Percentiles rank a stretch among this genome's conserved stretches.
These are phyloP conservation scores for Corapipo altera DNA, from an alignment of 2,113 vertebrate genomes.

Conservation along the genomic window DNA sequence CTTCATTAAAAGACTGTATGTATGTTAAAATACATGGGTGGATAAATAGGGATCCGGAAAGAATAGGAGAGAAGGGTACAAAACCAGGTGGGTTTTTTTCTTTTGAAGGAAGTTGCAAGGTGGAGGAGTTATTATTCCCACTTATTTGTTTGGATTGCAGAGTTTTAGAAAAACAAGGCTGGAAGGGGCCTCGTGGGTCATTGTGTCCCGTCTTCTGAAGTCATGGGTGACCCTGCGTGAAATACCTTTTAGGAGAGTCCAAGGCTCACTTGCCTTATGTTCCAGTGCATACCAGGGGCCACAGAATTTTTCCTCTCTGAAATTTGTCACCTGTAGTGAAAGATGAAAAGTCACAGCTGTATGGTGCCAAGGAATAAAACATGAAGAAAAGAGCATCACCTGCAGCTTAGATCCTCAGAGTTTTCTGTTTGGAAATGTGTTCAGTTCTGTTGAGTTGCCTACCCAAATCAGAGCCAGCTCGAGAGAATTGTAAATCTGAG, in stretches of 20 bases:
- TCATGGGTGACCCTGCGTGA: accelerated
- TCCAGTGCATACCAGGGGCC: neutral
- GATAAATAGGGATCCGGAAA: neutral
- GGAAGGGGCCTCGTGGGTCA: neutral
- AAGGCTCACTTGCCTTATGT: neutral
- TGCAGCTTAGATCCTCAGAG: neutral
- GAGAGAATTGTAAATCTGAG: neutral
- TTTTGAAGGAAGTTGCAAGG: neutral
- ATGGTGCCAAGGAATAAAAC: neutral
- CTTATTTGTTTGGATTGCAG: neutral
- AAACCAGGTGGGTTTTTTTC: neutral
- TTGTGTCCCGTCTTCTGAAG: neutral
- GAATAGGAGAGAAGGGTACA: neutral
- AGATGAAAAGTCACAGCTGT: neutral
- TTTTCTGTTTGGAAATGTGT: neutral
- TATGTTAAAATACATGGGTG: neutral
- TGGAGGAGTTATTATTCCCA: neutral
- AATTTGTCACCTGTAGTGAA: neutral
- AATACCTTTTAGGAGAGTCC: neutral
- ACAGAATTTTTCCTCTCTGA: neutral
- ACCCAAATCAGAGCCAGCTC: neutral
- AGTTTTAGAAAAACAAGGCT: neutral
- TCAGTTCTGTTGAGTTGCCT: neutral
- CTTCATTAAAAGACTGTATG: neutral
- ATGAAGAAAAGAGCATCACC: neutral